A percentile compares a stretch with the other conserved stretches of the same genome.
Conservation (phyloP, 53 echinoderm and acorn worm genomes). For the Stichopus horrens region DNA sequence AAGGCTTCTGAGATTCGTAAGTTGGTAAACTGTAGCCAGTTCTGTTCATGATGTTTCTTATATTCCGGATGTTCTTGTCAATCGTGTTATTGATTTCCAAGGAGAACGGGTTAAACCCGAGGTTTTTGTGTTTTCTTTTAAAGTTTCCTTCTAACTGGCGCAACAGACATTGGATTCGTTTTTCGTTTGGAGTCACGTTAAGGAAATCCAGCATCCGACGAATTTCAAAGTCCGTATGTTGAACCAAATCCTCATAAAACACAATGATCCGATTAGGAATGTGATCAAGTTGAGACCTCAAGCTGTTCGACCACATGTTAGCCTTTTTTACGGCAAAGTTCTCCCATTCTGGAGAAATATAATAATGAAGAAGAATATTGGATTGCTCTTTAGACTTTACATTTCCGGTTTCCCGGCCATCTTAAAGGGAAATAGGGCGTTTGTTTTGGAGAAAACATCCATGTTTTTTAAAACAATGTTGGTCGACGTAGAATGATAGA, state of each 20-base stretch:
- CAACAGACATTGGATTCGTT: background rate
- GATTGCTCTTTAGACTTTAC: too few relatives aligned
- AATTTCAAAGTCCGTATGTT: background rate
- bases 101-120: background rate
- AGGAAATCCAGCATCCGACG: slow-evolving; percentile 4
- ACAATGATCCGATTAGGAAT: background rate
- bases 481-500: too few relatives aligned
- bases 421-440: too few relatives aligned
- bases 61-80: background rate
- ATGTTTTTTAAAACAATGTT: too few relatives aligned
- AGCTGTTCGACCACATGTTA: background rate
- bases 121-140: slow-evolving; percentile 12
- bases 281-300: background rate
- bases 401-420: too few relatives aligned
- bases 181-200: background rate
- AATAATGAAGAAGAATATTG: background rate
- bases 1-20: background rate
- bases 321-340: background rate
- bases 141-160: background rate
- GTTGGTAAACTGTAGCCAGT: background rate
- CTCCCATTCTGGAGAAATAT: background rate
- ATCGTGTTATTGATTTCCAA: background rate
- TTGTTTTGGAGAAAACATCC: too few relatives aligned
- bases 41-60: background rate
- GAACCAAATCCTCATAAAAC: slow-evolving; percentile 11